Evolutionary conservation across 2,113 vertebrate genomes (phyloP).

Genomic region (Microtus montanus): DNA sequence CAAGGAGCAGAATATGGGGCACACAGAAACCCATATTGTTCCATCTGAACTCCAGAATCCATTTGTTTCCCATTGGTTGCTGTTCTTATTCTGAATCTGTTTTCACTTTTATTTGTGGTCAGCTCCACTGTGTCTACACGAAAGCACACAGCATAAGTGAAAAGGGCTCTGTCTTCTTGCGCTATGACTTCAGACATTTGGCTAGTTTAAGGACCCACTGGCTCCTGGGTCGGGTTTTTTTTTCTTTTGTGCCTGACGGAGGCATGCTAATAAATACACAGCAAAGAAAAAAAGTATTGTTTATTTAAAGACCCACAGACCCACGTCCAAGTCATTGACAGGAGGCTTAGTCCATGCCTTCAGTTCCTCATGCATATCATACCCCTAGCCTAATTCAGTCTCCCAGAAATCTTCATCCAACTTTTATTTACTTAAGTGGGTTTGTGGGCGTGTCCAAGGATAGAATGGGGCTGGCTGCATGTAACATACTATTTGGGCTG

Average conservation of each 20-base stretch:
- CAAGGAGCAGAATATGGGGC: conserved; percentile 14
- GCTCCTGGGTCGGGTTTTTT: conserved; percentile 65
- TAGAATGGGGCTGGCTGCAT: conserved; percentile 42
- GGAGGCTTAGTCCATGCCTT: background rate
- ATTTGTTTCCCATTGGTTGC: conserved; percentile 74
- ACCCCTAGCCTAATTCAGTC: background rate
- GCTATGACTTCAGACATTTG: conserved; percentile 76
- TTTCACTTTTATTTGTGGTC: conserved; percentile 82
- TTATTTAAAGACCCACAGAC: background rate
- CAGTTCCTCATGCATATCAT: background rate
- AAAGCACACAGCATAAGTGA: conserved; percentile 76
- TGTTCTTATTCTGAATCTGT: conserved; percentile 73
- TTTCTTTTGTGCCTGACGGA: conserved; percentile 77
- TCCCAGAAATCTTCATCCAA: background rate
- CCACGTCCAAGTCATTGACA: background rate
- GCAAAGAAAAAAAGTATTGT: conserved; percentile 32
- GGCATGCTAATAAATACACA: conserved; percentile 66
- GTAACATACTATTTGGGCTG: conserved; percentile 54
- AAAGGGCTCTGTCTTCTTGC: conserved; percentile 75
- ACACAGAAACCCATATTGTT: conserved; percentile 37
- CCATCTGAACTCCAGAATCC: conserved; percentile 59
- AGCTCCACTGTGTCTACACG: conserved; percentile 69
- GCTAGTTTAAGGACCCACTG: conserved; percentile 74
- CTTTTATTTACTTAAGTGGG: conserved; percentile 52
- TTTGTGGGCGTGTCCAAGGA: conserved; percentile 31